Conservation (phyloP, 1,140 invertebrate species). For the Drosophila cardini region DNA sequence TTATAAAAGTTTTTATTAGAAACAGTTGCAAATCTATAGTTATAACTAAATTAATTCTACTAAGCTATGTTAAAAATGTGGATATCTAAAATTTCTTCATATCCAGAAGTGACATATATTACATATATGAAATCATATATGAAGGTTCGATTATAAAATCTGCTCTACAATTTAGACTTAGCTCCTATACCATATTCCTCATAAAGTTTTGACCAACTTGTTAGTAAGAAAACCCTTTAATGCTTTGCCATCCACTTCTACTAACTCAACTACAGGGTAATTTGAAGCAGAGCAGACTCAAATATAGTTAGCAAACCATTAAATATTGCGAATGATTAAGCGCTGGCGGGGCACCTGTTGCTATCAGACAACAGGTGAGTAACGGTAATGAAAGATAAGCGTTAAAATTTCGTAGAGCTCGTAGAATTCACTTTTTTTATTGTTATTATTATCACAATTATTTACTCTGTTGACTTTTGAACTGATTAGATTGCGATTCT, state of each 20-base stretch:
- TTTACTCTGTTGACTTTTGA: constrained; percentile 58
- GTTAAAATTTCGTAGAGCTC: constrained; percentile 31
- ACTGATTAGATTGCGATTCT: constrained; percentile 65
- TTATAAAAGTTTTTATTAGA: neutral
- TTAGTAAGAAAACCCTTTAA: no score
- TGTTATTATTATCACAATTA: constrained; percentile 3
- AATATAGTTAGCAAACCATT: constrained; percentile 21
- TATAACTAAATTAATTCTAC: no score
- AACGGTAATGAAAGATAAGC: constrained; percentile 65
- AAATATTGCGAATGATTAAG: constrained; percentile 66
- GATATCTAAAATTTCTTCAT: no score
- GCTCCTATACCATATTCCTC: no score
- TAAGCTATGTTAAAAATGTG: no score
- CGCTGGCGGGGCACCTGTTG: constrained; percentile 65
- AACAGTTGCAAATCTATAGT: no score
- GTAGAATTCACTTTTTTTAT: constrained; percentile 24
- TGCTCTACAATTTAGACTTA: no score
- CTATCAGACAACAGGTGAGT: constrained; percentile 65
- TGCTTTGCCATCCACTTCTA: no score
- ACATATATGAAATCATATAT: no score
- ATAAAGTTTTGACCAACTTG: no score
- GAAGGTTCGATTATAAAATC: no score
- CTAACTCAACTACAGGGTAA: neutral
- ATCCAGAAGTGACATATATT: no score
- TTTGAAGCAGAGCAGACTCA: neutral